Conservation (phyloP, 1,140 invertebrate species). For the Polypedilum vanderplanki region DNA sequence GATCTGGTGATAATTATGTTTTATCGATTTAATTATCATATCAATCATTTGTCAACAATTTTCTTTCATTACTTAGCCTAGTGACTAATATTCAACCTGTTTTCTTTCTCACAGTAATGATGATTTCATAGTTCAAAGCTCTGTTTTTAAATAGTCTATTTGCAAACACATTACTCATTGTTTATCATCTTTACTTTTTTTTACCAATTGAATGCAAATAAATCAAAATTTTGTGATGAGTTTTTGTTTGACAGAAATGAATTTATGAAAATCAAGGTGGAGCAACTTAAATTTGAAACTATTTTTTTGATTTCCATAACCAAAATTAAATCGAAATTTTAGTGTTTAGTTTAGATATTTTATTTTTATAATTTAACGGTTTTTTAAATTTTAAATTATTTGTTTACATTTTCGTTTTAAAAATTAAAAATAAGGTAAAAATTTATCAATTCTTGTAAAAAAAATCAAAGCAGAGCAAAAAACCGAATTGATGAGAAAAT, state of each 20-base stretch:
- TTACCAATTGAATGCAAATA: conserved; percentile 21
- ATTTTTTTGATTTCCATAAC: too few species aligned
- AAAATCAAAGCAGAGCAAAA: neutral
- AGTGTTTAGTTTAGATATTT: too few species aligned
- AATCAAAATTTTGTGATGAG: neutral
- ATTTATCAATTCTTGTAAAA: too few species aligned
- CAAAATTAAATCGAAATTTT: too few species aligned
- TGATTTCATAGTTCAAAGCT: conserved; percentile 25
- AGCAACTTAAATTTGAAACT: too few species aligned
- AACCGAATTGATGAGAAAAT: neutral
- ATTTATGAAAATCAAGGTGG: too few species aligned
- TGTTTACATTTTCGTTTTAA: too few species aligned
- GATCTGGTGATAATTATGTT: conserved; percentile 20
- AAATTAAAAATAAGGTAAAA: too few species aligned
- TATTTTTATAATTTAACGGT: too few species aligned
- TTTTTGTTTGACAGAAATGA: neutral
- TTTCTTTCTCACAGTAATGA: conserved; percentile 3
- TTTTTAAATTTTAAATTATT: too few species aligned
- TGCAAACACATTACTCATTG: conserved; percentile 15
- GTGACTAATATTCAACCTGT: neutral
- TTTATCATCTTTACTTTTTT: neutral
- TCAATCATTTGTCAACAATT: conserved; percentile 24
- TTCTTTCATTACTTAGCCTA: neutral
- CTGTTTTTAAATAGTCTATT: neutral
- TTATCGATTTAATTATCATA: conserved; percentile 25